Evolutionary conservation across 1,140 invertebrate species (phyloP), one percentile per base, ranked within the genome.

Genomic region (Cherax destructor): DNA sequence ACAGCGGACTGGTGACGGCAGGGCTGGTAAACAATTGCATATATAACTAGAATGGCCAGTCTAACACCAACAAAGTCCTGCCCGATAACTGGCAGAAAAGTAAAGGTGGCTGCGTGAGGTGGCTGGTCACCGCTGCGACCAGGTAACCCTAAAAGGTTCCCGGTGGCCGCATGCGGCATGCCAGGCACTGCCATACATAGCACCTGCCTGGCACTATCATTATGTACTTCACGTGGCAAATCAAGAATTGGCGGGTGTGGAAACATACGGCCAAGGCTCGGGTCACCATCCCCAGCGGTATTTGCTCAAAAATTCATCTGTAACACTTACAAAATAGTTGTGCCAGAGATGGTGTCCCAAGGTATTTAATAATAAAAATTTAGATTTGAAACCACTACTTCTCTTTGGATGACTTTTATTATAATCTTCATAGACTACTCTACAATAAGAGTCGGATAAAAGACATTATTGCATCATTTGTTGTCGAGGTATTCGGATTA

Each of bases 381-480:
- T 91, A 91, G 81, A 91, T 91, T 69, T 84, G 83, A 84, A 91
- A 91, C 81, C 88, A 83, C 88, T 85, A 91, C 83, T 79, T 84
- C 88, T 91, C 83, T 76, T 91, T 79, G 76, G 77, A 80, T 88
- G 65, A 83, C 59, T 83, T 81, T 83, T 88, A 88, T 79, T 88
- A 88, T 79, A 79, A 88, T 88, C 74, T 79, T 88, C 52, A 74
- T 59, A 78, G 65, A 65, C 80, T 88, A 88, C 86, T 88, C 86
- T 88, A 88, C 86, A 72, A 72, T 83, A 92, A 87, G 80, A 92
- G 86, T 92, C 91, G 72, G 86, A 92, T 92, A 92, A 91, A 91
- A 92, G 91, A 92, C 91, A 92, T 92, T 92, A 92, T 92, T 92
- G 91, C 91, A 92, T 92, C 91, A 88, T 88, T 92, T 92, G 91